Evolutionary conservation across 2,113 vertebrate species (phyloP).

Genomic region (Petromus typicus): DNA sequence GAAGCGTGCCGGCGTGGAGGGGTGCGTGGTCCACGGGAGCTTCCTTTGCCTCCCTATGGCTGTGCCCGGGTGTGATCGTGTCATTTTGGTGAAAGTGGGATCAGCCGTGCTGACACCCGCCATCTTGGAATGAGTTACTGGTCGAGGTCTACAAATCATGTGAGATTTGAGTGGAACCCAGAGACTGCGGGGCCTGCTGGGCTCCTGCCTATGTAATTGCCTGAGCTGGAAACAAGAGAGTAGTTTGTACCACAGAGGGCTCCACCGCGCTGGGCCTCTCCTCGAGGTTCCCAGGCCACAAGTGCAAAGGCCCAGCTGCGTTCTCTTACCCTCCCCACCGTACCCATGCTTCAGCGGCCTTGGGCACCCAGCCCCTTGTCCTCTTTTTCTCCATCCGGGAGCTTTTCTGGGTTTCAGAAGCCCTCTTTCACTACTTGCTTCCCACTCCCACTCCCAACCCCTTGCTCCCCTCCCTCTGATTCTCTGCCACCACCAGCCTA

Average conservation of each 20-base stretch:
- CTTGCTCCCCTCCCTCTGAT: neutral
- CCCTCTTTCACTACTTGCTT: neutral
- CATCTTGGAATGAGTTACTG: neutral
- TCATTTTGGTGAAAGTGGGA: neutral
- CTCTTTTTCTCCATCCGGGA: neutral
- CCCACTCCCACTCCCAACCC: neutral
- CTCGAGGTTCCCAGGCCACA: neutral
- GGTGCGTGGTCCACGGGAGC: neutral
- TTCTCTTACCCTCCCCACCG: neutral
- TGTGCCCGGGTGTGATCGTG: neutral
- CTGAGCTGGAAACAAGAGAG: neutral
- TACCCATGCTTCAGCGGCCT: neutral
- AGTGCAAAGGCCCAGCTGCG: neutral
- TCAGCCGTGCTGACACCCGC: neutral
- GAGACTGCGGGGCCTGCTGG: neutral
- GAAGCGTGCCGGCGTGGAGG: neutral
- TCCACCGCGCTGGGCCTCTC: neutral
- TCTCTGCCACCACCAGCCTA: neutral
- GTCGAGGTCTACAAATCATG: neutral
- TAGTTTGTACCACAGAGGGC: neutral
- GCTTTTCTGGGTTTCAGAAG: neutral
- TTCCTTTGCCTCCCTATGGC: neutral
- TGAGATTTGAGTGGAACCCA: neutral
- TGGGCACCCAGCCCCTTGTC: neutral
- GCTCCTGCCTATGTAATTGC: neutral